Conservation (phyloP, 2,888 invertebrate species). For the Pyrrhia umbra region DNA sequence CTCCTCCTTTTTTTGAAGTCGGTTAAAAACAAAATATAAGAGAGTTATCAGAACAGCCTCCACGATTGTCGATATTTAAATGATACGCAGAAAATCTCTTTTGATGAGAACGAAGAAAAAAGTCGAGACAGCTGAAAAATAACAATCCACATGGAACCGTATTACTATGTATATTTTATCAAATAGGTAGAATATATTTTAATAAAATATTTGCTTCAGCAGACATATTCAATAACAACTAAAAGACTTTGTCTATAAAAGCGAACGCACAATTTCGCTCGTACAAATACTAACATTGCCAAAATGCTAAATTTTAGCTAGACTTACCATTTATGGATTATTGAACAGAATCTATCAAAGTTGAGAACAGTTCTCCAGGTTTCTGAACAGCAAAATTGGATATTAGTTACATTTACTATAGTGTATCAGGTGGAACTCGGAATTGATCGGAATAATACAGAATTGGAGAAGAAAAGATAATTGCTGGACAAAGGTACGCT, state of each 20-base stretch:
- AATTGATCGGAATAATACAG: conserved; percentile 35
- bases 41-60: too few relatives aligned
- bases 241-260: background rate
- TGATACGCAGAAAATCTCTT: too few relatives aligned
- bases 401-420: conserved; percentile 7
- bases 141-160: too few relatives aligned
- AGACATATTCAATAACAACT: too few relatives aligned
- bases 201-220: too few relatives aligned
- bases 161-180: background rate
- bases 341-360: conserved; percentile 32
- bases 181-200: background rate
- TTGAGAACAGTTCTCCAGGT: background rate
- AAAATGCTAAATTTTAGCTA: conserved; percentile 17
- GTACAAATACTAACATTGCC: background rate
- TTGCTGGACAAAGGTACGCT: conserved; percentile 34
- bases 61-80: too few relatives aligned
- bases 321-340: conserved; percentile 14
- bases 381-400: conserved; percentile 45
- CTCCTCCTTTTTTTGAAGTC: too few relatives aligned
- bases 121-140: background rate
- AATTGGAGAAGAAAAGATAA: conserved; percentile 21
- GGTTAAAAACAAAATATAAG: too few relatives aligned
- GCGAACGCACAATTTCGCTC: background rate
- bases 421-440: conserved; percentile 15
- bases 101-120: background rate